Conservation (phyloP, 1,140 invertebrate genomes). For the Eueides isabella region DNA sequence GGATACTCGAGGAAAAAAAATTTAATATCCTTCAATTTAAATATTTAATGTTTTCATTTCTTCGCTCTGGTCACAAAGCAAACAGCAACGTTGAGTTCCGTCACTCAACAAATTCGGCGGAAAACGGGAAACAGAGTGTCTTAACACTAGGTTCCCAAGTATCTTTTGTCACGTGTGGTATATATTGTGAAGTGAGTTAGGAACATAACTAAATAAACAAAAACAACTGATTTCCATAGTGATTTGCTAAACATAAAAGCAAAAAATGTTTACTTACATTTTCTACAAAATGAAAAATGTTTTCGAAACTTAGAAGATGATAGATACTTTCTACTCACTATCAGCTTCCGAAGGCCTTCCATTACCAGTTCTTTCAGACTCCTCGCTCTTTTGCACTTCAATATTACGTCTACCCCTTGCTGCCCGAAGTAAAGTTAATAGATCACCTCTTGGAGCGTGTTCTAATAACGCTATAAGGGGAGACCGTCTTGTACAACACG, state of each 20-base stretch:
- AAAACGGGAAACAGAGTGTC: not conserved
- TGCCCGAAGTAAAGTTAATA: constrained; percentile 84
- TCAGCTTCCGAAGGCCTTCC: constrained; percentile 64
- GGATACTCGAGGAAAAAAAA: too few species aligned
- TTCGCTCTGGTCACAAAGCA: not conserved
- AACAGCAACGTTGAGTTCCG: not conserved
- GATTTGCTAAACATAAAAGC: not conserved
- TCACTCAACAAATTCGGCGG: not conserved
- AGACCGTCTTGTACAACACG: constrained; percentile 87
- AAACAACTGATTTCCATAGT: not conserved
- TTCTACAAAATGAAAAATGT: not conserved
- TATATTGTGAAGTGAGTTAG: not conserved
- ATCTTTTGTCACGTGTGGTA: not conserved
- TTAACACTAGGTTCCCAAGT: not conserved
- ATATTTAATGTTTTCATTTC: not conserved
- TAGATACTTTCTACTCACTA: constrained; percentile 58
- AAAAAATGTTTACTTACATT: not conserved
- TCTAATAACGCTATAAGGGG: constrained; percentile 90
- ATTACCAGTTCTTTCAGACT: constrained; percentile 42
- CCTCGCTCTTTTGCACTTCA: constrained; percentile 41
- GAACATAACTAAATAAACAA: not conserved
- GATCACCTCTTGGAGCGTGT: constrained; percentile 90
- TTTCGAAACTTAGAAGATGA: too few species aligned
- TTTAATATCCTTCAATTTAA: too few species aligned
- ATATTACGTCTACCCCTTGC: constrained; percentile 57